Evolutionary conservation across 1,140 invertebrate species (phyloP).

Genomic region (Conus betulinus): DNA sequence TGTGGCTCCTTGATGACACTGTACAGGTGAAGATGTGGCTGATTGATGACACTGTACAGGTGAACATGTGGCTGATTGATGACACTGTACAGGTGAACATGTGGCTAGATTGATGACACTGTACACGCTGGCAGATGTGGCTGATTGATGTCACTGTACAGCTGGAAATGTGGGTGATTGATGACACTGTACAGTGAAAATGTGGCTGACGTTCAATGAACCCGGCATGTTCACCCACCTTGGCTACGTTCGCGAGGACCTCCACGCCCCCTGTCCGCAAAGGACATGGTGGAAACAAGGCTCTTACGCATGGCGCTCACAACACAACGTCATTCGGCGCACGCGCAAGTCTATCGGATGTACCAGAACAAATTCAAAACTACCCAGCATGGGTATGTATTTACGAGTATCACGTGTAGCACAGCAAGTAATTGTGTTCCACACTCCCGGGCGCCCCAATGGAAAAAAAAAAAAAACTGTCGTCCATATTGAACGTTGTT

Average conservation of each 20-base stretch:
- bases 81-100: neutral
- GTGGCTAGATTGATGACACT: too few species aligned
- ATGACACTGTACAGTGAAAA: constrained; percentile 63
- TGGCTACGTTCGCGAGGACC: constrained; percentile 64
- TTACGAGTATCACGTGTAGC: neutral
- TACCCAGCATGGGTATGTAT: constrained; percentile 55
- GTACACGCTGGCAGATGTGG: too few species aligned
- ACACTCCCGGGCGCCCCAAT: too few species aligned
- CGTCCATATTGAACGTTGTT: neutral
- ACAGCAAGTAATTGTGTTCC: neutral
- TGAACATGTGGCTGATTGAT: too few species aligned
- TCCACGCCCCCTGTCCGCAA: constrained; percentile 56
- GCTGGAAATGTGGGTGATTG: too few species aligned
- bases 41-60: too few species aligned
- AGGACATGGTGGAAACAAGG: constrained; percentile 46
- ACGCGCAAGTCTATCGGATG: constrained; percentile 63
- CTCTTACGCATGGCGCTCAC: constrained; percentile 55
- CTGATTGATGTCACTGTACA: too few species aligned
- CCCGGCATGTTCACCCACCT: constrained; percentile 61
- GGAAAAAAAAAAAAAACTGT: neutral
- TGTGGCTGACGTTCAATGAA: constrained; percentile 77
- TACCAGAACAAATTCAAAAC: constrained; percentile 57
- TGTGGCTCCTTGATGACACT: too few species aligned
- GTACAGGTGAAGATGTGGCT: too few species aligned
- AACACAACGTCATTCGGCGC: constrained; percentile 68